A percentile compares a stretch with the other conserved stretches of the same genome.
phyloP scores from a whole-genome alignment of 2,113 vertebrate genomes.

The Tenrec ecaudatus region DNA sequence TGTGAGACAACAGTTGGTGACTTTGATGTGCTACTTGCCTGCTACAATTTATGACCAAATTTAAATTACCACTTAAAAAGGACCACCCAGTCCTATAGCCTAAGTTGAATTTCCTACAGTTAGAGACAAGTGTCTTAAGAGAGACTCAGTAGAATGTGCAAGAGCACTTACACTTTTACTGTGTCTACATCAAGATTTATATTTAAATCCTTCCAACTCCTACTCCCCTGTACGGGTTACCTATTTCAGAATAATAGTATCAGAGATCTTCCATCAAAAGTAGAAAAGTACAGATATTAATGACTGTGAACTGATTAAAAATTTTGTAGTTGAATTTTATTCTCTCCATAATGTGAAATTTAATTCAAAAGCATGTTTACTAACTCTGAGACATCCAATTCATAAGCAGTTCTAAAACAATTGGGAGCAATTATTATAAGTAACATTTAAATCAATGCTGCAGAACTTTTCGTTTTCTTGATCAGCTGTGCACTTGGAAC shows the following conservation, averaged over 20 bases:
- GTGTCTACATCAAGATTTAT: conserved; percentile 16
- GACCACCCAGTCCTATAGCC: conserved; percentile 35
- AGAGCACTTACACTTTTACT: background rate
- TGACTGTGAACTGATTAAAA: conserved; percentile 12
- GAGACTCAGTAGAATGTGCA: background rate
- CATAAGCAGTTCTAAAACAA: background rate
- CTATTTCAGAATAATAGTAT: background rate
- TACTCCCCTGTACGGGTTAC: background rate
- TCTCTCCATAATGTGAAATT: background rate
- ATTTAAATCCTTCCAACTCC: conserved; percentile 16
- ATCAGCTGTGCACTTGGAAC: background rate
- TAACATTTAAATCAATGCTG: background rate
- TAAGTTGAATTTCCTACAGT: conserved; percentile 61
- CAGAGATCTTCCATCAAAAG: conserved; percentile 16
- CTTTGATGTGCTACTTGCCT: conserved; percentile 58
- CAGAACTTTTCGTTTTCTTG: background rate
- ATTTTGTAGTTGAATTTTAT: conserved; percentile 24
- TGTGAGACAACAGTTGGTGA: conserved; percentile 24
- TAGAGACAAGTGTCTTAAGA: background rate
- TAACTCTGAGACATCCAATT: background rate
- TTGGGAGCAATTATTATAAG: too few relatives aligned
- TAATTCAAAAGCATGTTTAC: conserved; percentile 10
- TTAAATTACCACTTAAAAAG: conserved; percentile 41
- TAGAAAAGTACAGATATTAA: background rate
- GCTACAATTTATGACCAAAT: conserved; percentile 49